These are phyloP conservation scores for Zaprionus lineosus DNA, from an alignment of 2,888 invertebrate genomes.

Conservation along the genomic window DNA sequence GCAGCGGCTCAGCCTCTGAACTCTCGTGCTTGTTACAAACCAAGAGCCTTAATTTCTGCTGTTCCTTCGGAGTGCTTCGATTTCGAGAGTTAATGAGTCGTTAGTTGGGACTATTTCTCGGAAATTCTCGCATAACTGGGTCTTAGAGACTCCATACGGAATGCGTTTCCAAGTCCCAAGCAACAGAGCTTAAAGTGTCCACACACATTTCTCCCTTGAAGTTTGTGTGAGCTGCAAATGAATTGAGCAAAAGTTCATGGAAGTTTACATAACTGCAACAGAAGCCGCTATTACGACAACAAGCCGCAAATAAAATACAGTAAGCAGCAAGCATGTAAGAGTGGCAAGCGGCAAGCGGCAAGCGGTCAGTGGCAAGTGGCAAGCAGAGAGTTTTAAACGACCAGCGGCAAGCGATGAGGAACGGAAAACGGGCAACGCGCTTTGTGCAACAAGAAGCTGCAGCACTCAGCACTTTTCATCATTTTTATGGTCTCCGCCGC, in stretches of 20 bases:
- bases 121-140: too few relatives aligned
- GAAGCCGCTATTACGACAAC: constrained; percentile 63
- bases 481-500: constrained; percentile 44
- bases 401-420: too few relatives aligned
- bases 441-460: constrained; percentile 47
- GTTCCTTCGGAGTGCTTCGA: too few relatives aligned
- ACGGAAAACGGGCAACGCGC: too few relatives aligned
- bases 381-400: too few relatives aligned
- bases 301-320: constrained; percentile 19
- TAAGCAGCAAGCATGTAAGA: constrained; percentile 47
- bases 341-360: too few relatives aligned
- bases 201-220: constrained; percentile 30
- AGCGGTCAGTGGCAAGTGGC: too few relatives aligned
- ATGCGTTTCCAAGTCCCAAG: too few relatives aligned
- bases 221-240: constrained; percentile 57
- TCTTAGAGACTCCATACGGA: too few relatives aligned
- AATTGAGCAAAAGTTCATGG: constrained; percentile 64
- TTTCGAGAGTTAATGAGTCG: too few relatives aligned
- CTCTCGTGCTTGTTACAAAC: background rate
- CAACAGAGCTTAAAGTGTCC: constrained; percentile 19
- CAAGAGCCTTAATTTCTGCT: too few relatives aligned
- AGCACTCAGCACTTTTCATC: constrained; percentile 51
- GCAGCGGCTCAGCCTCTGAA: constrained; percentile 34
- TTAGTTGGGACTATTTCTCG: too few relatives aligned
- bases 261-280: constrained; percentile 69